These are phyloP conservation scores for Drosophila asahinai DNA, from an alignment of 1,140 invertebrate genomes.

Conservation along the genomic window DNA sequence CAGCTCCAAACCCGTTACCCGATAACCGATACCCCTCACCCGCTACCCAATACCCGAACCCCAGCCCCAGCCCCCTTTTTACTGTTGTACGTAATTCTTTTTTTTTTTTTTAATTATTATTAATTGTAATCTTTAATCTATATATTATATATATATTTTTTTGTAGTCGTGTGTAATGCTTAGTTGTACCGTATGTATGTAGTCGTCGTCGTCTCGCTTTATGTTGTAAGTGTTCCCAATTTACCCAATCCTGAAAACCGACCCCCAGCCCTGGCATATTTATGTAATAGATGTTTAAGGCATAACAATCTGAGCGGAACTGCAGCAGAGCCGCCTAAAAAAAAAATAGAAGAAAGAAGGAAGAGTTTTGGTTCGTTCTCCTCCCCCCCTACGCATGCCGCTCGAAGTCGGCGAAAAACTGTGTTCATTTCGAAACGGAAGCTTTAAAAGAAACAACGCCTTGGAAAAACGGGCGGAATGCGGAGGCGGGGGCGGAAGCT, in stretches of 20 bases:
- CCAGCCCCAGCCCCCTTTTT: constrained; percentile 4
- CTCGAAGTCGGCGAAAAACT: constrained; percentile 2
- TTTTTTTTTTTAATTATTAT: constrained; percentile 47
- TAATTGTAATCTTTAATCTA: constrained; percentile 23
- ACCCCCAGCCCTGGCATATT: constrained; percentile 24
- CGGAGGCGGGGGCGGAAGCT: neutral
- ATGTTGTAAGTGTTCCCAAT: constrained; percentile 38
- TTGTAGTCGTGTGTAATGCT: constrained; percentile 45
- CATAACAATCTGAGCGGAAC: constrained; percentile 29
- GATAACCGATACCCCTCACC: constrained; percentile 1
- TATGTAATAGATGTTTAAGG: constrained; percentile 49
- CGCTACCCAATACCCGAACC: neutral
- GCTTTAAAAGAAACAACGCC: neutral
- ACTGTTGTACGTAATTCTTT: constrained; percentile 43
- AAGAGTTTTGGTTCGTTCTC: neutral
- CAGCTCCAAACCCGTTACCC: constrained; percentile 1
- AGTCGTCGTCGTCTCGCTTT: constrained; percentile 50
- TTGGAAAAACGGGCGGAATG: neutral
- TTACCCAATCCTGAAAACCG: neutral
- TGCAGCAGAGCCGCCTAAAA: constrained; percentile 24
- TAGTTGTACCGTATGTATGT: constrained; percentile 37
- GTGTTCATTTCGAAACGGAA: constrained; percentile 5
- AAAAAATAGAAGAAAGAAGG: neutral
- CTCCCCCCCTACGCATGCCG: neutral
- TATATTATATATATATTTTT: constrained; percentile 31